These are phyloP conservation scores for Nixonia krombeini DNA, from an alignment of 1,140 invertebrate genomes.

Conservation along the genomic window DNA sequence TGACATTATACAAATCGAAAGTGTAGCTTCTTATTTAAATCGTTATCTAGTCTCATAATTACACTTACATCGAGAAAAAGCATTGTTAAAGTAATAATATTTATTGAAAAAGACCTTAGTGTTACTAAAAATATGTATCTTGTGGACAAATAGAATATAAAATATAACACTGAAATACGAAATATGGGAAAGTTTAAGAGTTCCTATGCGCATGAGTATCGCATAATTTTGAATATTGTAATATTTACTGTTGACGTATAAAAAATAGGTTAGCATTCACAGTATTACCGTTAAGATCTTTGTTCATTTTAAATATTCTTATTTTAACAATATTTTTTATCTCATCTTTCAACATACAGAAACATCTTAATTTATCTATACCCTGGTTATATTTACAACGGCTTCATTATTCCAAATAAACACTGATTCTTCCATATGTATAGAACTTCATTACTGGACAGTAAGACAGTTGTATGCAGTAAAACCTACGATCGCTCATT, in stretches of 20 bases:
- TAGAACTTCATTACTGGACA: slow-evolving; percentile 5
- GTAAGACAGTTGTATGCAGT: too few species aligned
- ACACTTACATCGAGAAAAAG: slow-evolving; percentile 36
- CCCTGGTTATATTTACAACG: slow-evolving; percentile 64
- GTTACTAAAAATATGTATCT: neutral
- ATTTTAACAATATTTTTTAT: neutral
- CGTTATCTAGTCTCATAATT: slow-evolving; percentile 28
- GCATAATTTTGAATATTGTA: too few species aligned
- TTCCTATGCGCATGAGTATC: too few species aligned
- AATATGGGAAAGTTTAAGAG: too few species aligned
- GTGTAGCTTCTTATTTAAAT: slow-evolving; percentile 23
- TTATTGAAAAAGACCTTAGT: neutral
- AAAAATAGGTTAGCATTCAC: too few species aligned
- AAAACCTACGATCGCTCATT: neutral
- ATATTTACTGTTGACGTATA: too few species aligned
- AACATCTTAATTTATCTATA: slow-evolving; percentile 56
- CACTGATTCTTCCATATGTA: slow-evolving; percentile 22
- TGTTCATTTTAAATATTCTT: too few species aligned
- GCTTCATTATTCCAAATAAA: slow-evolving; percentile 41
- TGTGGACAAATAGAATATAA: neutral
- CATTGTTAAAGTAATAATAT: neutral
- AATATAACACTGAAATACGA: too few species aligned
- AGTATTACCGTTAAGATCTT: too few species aligned
- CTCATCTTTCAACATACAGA: slow-evolving; percentile 5
- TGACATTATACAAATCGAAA: slow-evolving; percentile 38